Conservation (phyloP, 2,797 vertebrate species). For the Falco novaeseelandiae region DNA sequence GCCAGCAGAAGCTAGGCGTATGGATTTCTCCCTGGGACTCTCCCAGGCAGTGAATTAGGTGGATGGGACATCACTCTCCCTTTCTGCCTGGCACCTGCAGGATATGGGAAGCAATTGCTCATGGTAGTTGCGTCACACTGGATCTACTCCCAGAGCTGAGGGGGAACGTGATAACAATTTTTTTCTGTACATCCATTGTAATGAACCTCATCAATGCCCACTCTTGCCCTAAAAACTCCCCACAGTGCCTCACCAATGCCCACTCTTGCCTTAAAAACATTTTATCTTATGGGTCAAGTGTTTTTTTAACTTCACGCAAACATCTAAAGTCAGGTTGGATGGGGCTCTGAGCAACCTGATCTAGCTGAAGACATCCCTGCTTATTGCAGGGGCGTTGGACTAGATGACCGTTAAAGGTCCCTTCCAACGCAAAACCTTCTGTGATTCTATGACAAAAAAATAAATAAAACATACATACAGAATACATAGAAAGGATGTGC, state of each 20-base stretch:
- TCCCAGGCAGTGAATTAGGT: not conserved
- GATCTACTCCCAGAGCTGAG: not conserved
- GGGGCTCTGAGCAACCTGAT: not conserved
- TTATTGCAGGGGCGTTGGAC: not conserved
- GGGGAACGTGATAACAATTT: fast-evolving
- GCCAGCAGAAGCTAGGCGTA: not conserved
- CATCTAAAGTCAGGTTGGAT: fast-evolving
- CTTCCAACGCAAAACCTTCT: not conserved
- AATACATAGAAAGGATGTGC: not conserved
- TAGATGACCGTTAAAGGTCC: not conserved
- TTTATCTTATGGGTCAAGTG: not conserved
- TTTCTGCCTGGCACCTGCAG: not conserved
- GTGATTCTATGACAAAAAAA: not conserved
- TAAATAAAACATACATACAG: not conserved
- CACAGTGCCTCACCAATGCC: not conserved
- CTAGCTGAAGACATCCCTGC: not conserved
- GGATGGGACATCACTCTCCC: not conserved
- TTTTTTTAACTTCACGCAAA: not conserved
- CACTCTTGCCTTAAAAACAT: not conserved
- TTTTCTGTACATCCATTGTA: not conserved
- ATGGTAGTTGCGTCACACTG: not conserved
- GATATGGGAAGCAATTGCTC: not conserved
- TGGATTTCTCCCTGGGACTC: not conserved
- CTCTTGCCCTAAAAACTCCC: not conserved
- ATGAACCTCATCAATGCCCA: not conserved